Base-by-base conservation (phyloP, 2,113 vertebrate species). In the Meleagris gallopavo region DNA sequence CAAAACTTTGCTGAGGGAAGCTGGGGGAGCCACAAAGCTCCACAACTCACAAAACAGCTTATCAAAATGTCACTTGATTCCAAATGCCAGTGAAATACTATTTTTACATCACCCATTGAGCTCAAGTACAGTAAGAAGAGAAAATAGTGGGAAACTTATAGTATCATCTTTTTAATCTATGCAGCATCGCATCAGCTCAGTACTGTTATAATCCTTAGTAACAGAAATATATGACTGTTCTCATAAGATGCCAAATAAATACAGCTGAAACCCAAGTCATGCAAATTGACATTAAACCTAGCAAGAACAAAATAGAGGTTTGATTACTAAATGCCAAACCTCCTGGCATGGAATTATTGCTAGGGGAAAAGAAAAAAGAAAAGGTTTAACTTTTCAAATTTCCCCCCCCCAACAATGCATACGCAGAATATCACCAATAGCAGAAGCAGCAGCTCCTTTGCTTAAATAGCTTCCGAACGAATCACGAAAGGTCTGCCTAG, bases 291-390 rank as follows among this genome's bases (percentile, higher is more conserved):
- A 79, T n/a, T n/a, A 40, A 80, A 86, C 24, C 57, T 7, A 57
- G 13, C 50, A 76, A 66, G 48, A 91, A 52, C 13, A 45, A 89
- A 73, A 85, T 13, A 20, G 45, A 91, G n/a, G 34, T 16, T 16
- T 18, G n/a, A 70, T 40, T 48, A 48, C 24, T 48, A 66, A 85
- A 89, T 24, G 64, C 3, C 83, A 85, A 7, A 29, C 12, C 5
- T 64, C 24, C 34, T 32, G 29, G 9, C 30, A 45, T 5, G 18
- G 48, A 89, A 94, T n/a, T 40, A 40, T 6, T 24, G 43, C 58
- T 9, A 34, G 62, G 25, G 7, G 18, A n/a, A 40, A 9, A 10
- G 43, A 12, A 40, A 11, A 12, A 57, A 65, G 45, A 5, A 0
- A 11, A 77, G 13, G 45, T 17, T 36, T 40, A 30, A 40, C 36